Evolutionary conservation across 2,888 invertebrate species (phyloP), one percentile per base, ranked within the genome.

Genomic region (Chymomyza amoena): DNA sequence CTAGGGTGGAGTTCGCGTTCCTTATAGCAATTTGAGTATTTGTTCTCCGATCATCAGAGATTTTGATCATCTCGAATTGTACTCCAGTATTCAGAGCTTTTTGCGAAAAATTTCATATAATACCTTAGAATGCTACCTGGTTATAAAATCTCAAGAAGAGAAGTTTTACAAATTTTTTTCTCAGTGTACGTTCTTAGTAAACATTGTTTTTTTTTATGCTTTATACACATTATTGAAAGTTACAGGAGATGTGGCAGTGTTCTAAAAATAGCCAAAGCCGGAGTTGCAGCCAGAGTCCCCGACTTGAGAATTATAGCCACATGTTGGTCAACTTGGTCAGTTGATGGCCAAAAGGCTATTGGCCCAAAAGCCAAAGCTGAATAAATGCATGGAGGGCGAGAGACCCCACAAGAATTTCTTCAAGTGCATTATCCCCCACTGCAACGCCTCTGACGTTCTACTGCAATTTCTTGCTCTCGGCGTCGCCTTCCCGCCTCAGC

Each of bases 301-400:
- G 13, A 45, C 13, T 45, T 4, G 13, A 45, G 13, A 45, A 13
- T 76, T 71, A 45, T 70, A 70, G 75, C 73, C 87, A 80, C 83
- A 83, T 78, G 85, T 87, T 83, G 83, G 83, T 87, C 87, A 83
- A 83, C 85, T 79, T 77, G 72, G 66, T 25, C 7, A 36, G 15
- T 20, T 65, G 39, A 68, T 66, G 63, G 59, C 65, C 68, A 62
- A 62, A 45, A 45, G 39, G 39, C 39, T 45, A 13, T 45, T 45
- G 39, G 39, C 39, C 39, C 39, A 45, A 45, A 45, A 45, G 39
- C 3, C 13, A 45, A 45, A 45, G 39, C 39, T 13, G 39, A 5
- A 5, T 45, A 10, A 45, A 4, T 7, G 6, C 39, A 45, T 13
- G 13, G 39, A 45, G 13, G 39, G 13, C 39, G 39, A 45, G 13